phyloP scores from a whole-genome alignment of 2,113 vertebrate genomes.

The Pelmatolapia mariae region DNA sequence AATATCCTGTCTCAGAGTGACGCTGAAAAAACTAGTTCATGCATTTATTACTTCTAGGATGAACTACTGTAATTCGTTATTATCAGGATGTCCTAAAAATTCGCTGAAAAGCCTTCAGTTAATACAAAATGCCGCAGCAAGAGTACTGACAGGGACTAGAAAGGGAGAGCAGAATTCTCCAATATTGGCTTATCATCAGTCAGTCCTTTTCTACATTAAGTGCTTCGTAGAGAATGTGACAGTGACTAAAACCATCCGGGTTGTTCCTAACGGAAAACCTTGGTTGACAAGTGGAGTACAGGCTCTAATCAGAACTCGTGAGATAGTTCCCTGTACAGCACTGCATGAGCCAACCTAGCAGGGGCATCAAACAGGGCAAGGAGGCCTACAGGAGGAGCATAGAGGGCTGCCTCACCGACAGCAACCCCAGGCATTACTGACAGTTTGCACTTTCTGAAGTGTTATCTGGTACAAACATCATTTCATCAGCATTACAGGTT shows the following conservation, averaged over 20 bases:
- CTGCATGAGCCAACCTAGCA: not conserved
- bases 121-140: not conserved
- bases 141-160: not conserved
- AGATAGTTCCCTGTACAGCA: not conserved
- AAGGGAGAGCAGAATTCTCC: not conserved
- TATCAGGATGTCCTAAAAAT: not conserved
- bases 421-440: not conserved
- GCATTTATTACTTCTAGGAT: not conserved
- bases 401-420: not conserved
- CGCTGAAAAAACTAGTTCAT: not conserved
- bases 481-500: not conserved
- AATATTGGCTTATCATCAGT: not conserved
- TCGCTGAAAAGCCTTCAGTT: not conserved
- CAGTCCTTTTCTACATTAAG: not conserved
- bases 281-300: not conserved
- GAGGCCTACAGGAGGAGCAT: not conserved
- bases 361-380: not conserved
- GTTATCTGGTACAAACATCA: not conserved
- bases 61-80: not conserved
- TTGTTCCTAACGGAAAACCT: not conserved
- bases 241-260: not conserved
- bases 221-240: not conserved
- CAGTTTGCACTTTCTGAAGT: not conserved
- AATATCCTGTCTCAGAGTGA: not conserved
- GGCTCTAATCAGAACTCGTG: not conserved